Conservation (phyloP, 2,888 invertebrate species). For the Electrophaes corylata region DNA sequence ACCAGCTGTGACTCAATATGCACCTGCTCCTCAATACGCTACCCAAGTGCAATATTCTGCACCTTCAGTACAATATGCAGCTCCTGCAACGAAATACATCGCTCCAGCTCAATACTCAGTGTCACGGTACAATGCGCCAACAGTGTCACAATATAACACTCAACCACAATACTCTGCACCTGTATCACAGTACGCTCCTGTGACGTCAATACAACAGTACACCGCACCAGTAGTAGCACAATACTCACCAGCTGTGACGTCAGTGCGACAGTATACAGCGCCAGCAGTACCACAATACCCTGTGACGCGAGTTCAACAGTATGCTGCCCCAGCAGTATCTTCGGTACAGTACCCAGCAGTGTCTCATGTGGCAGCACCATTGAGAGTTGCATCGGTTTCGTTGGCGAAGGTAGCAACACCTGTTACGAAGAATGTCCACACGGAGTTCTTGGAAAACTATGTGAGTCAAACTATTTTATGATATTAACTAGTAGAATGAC, state of each 20-base stretch:
- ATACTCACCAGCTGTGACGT: slow-evolving; percentile 50
- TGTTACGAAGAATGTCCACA: slow-evolving; percentile 81
- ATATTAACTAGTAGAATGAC: not conserved
- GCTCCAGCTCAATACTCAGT: slow-evolving; percentile 55
- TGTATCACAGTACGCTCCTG: slow-evolving; percentile 43
- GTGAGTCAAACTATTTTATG: slow-evolving; percentile 70
- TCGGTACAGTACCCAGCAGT: slow-evolving; percentile 47
- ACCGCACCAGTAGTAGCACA: slow-evolving; percentile 34
- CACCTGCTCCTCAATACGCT: slow-evolving; percentile 45
- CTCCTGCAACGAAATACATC: slow-evolving; percentile 41
- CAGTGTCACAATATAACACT: slow-evolving; percentile 46
- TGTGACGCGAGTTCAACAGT: slow-evolving; percentile 37
- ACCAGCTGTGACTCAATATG: slow-evolving; percentile 36
- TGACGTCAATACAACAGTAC: slow-evolving; percentile 44
- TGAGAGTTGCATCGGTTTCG: slow-evolving; percentile 43
- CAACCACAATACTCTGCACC: slow-evolving; percentile 59
- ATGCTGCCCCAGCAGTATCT: slow-evolving; percentile 39
- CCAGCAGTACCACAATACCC: slow-evolving; percentile 42
- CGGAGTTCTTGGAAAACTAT: slow-evolving; percentile 86
- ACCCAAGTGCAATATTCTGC: slow-evolving; percentile 41
- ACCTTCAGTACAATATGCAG: slow-evolving; percentile 46
- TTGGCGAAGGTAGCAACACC: slow-evolving; percentile 45
- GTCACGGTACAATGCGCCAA: slow-evolving; percentile 37
- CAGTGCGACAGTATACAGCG: slow-evolving; percentile 41
- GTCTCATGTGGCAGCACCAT: slow-evolving; percentile 43